Conservation (phyloP, 1,140 invertebrate genomes). For the Sycobia sp. region DNA sequence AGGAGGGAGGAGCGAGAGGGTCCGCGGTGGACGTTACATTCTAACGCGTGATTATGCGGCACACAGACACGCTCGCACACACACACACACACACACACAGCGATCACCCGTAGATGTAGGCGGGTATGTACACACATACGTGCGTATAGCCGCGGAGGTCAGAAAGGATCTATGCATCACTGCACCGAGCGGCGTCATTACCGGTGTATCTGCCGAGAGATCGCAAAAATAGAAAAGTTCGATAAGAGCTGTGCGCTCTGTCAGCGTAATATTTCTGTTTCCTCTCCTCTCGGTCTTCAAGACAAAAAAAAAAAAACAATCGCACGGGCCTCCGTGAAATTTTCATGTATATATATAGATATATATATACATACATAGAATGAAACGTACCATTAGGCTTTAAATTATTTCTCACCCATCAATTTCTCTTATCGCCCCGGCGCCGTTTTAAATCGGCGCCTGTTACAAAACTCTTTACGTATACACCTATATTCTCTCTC, state of each 20-base stretch:
- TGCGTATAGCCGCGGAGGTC: conserved; percentile 45
- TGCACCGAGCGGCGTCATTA: conserved; percentile 51
- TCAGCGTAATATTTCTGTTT: conserved; percentile 30
- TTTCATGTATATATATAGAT: background rate
- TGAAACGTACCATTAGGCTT: background rate
- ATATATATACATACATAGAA: too few species aligned
- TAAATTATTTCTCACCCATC: conserved; percentile 27
- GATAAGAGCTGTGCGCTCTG: conserved; percentile 31
- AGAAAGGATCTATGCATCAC: conserved; percentile 54
- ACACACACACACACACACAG: background rate
- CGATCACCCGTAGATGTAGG: too few species aligned
- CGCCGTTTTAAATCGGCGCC: background rate
- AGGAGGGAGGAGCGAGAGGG: too few species aligned
- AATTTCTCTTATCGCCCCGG: conserved; percentile 2
- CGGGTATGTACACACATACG: too few species aligned
- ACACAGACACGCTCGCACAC: conserved; percentile 22
- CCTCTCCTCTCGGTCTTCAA: conserved; percentile 14
- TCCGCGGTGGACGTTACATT: conserved; percentile 44
- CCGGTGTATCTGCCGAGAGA: conserved; percentile 44
- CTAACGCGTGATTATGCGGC: conserved; percentile 55
- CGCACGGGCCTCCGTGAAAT: background rate
- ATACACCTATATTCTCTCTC: background rate
- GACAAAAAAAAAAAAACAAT: conserved; percentile 30
- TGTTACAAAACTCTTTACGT: too few species aligned
- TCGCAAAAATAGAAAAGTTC: conserved; percentile 47